Percentiles rank a stretch among this genome's conserved stretches.
These are phyloP conservation scores for Caenorhabditis sp. DNA, from an alignment of 2,888 invertebrate genomes.

Conservation along the genomic window DNA sequence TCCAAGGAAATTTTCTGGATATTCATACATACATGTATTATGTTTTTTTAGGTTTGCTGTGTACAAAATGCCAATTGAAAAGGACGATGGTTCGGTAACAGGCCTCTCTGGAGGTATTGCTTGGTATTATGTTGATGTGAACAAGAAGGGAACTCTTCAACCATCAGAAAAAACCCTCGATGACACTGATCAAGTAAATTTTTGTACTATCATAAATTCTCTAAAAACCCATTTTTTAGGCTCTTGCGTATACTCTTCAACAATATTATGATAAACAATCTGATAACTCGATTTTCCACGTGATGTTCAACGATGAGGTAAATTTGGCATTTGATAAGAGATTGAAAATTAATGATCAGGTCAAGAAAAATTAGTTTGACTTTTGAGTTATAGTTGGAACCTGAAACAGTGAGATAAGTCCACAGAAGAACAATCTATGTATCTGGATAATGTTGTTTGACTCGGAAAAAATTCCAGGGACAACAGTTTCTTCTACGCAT, in stretches of 20 bases:
- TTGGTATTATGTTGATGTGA: slow-evolving; percentile 63
- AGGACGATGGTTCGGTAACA: slow-evolving; percentile 44
- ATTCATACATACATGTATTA: background rate
- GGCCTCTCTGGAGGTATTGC: slow-evolving; percentile 53
- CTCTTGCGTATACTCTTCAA: slow-evolving; percentile 61
- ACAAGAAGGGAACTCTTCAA: slow-evolving; percentile 46
- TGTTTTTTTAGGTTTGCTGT: slow-evolving; percentile 51
- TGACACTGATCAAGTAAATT: slow-evolving; percentile 47
- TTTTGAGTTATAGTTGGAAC: too few relatives aligned
- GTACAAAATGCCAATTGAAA: slow-evolving; percentile 63
- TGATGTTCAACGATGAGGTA: slow-evolving; percentile 84
- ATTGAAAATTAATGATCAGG: background rate
- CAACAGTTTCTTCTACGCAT: too few relatives aligned
- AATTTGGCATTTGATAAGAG: slow-evolving; percentile 16
- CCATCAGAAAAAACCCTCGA: slow-evolving; percentile 53
- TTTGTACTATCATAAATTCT: background rate
- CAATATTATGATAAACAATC: slow-evolving; percentile 56
- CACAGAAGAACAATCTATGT: too few relatives aligned
- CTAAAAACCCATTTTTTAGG: slow-evolving; percentile 33
- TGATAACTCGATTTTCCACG: slow-evolving; percentile 57
- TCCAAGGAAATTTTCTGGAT: background rate
- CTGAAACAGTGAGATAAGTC: too few relatives aligned
- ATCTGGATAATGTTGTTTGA: too few relatives aligned
- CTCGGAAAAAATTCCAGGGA: too few relatives aligned
- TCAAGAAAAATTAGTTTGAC: background rate